A percentile compares a stretch with the other conserved stretches of the same genome.
Conservation (phyloP, 1,140 invertebrate species). For the Drosophila repleta region DNA sequence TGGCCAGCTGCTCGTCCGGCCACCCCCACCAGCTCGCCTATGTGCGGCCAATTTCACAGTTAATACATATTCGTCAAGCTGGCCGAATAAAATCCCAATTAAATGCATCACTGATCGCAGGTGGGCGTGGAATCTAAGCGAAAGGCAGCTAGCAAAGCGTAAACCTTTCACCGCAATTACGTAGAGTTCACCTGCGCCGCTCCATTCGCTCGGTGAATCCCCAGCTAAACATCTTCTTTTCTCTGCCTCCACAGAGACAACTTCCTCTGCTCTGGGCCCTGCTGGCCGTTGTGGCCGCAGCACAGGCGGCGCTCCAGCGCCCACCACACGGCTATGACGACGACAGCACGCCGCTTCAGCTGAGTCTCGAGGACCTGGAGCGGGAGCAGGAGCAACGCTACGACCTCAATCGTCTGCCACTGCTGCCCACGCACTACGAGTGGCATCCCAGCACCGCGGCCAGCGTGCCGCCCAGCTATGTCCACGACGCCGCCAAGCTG, state of each 20-base stretch:
- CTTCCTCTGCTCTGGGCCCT: slow-evolving; percentile 37
- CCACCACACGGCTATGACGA: slow-evolving; percentile 51
- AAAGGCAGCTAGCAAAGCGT: slow-evolving; percentile 49
- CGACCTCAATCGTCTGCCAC: slow-evolving; percentile 59
- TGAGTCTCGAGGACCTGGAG: slow-evolving; percentile 68
- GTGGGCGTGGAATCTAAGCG: slow-evolving; percentile 55
- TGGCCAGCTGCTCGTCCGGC: background rate
- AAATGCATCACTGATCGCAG: slow-evolving; percentile 65
- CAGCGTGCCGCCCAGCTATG: slow-evolving; percentile 64
- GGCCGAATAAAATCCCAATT: slow-evolving; percentile 60
- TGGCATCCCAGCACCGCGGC: slow-evolving; percentile 63
- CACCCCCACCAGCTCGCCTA: background rate
- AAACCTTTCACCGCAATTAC: slow-evolving; percentile 63
- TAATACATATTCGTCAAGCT: background rate
- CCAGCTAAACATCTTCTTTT: slow-evolving; percentile 27
- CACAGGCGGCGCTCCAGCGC: slow-evolving; percentile 27
- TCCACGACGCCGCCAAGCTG: slow-evolving; percentile 57
- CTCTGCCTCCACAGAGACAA: slow-evolving; percentile 20
- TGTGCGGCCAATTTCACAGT: background rate
- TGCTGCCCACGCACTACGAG: slow-evolving; percentile 64
- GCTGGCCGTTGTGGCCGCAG: slow-evolving; percentile 17
- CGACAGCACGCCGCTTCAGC: slow-evolving; percentile 45
- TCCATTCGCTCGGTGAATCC: slow-evolving; percentile 1
- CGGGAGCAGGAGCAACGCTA: slow-evolving; percentile 47
- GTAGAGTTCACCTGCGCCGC: slow-evolving; percentile 2